Conservation (phyloP, 2,797 vertebrate species). For the Syngnathus acus region DNA sequence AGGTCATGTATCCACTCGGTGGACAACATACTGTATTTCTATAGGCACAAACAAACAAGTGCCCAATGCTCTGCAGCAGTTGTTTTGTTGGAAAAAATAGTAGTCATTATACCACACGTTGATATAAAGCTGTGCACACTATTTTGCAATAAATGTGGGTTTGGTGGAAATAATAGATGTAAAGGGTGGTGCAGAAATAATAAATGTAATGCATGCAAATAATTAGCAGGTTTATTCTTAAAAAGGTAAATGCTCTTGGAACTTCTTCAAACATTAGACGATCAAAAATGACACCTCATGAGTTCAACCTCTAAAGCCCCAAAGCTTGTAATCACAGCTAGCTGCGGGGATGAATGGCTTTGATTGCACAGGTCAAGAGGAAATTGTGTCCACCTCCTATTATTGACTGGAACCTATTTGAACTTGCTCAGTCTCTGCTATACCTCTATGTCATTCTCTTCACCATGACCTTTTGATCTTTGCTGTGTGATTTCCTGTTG, state of each 20-base stretch:
- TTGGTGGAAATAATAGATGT: neutral
- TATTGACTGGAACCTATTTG: constrained; percentile 10
- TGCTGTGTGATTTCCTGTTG: constrained; percentile 18
- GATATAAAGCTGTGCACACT: neutral
- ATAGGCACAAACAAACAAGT: neutral
- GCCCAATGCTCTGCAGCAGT: neutral
- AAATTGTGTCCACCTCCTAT: constrained; percentile 1
- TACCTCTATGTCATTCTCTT: constrained; percentile 12
- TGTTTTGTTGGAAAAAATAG: neutral
- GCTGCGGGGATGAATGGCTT: neutral
- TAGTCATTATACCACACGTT: neutral
- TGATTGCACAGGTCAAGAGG: neutral
- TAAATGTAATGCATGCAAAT: neutral
- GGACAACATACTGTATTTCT: constrained; percentile 3
- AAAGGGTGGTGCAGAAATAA: neutral
- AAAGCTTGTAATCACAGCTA: neutral
- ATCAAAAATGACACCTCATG: neutral
- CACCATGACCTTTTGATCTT: constrained; percentile 16
- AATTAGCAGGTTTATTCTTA: neutral
- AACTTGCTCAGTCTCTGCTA: neutral
- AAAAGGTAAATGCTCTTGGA: neutral
- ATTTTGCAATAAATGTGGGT: neutral
- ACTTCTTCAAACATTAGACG: neutral
- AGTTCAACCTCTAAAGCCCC: neutral
- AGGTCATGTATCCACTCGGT: neutral